Evolutionary conservation across 2,888 invertebrate genomes (phyloP).

Genomic region (Saturnia japonica): DNA sequence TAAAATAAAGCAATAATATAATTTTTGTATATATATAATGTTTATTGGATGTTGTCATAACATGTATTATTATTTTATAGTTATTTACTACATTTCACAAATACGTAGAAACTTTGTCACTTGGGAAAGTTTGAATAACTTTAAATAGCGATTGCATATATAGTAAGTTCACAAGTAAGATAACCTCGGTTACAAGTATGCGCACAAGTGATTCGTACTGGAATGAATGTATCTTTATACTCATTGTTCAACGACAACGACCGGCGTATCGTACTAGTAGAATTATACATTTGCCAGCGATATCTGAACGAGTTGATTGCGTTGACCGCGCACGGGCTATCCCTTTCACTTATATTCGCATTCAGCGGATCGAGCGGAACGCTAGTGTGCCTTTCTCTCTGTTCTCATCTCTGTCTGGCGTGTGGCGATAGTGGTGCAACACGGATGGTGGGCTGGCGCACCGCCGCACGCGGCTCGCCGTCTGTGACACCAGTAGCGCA

Average conservation of each 20-base stretch:
- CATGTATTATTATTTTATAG: constrained; percentile 8
- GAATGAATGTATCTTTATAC: background rate
- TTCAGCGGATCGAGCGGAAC: constrained; percentile 74
- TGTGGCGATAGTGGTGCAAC: constrained; percentile 56
- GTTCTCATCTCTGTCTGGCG: constrained; percentile 75
- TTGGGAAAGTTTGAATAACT: background rate
- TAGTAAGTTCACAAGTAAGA: background rate
- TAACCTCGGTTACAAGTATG: background rate
- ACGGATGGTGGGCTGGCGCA: constrained; percentile 66
- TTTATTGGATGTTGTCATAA: background rate
- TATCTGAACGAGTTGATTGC: constrained; percentile 56
- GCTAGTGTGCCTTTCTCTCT: constrained; percentile 76
- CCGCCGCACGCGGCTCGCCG: constrained; percentile 55
- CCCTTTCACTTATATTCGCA: constrained; percentile 80
- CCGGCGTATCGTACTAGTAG: constrained; percentile 29
- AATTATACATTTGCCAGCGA: constrained; percentile 40
- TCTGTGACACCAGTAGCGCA: constrained; percentile 71
- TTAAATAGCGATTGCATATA: background rate
- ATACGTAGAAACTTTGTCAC: background rate
- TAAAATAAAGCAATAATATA: constrained; percentile 17
- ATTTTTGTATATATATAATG: background rate
- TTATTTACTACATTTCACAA: constrained; percentile 3
- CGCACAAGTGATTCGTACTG: background rate
- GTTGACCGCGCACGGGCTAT: constrained; percentile 72
- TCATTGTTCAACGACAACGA: background rate